Evolutionary conservation across 2,113 vertebrate species (phyloP).

Genomic region (sheep (Ovis aries)): DNA sequence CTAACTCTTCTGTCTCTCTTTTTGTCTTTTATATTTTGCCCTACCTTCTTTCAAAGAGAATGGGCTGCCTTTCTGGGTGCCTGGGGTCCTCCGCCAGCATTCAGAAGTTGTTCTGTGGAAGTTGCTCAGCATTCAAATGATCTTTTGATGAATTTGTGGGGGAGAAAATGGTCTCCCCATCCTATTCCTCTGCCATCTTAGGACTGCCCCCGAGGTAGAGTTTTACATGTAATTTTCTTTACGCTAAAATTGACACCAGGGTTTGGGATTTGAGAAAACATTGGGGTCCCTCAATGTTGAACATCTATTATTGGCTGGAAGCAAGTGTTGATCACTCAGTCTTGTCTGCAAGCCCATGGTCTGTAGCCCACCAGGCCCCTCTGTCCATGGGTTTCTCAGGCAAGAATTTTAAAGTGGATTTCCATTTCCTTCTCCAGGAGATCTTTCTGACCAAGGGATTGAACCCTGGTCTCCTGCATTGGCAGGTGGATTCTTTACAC

Average conservation of each 20-base stretch:
- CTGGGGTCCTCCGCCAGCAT: not conserved
- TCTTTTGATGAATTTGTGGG: not conserved
- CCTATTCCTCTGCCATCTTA: not conserved
- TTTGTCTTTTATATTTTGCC: not conserved
- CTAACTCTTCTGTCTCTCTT: not conserved
- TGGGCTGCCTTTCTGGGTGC: not conserved
- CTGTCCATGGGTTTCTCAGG: not conserved
- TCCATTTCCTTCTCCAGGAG: not conserved
- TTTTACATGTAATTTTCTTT: not conserved
- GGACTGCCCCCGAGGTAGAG: not conserved
- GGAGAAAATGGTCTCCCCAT: not conserved
- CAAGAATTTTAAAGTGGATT: not conserved
- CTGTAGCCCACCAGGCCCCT: not conserved
- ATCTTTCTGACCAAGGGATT: not conserved
- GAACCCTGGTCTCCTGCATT: not conserved
- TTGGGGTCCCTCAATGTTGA: not conserved
- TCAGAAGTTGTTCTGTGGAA: not conserved
- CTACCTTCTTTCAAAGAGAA: not conserved
- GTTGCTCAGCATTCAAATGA: not conserved
- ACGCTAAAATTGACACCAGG: not conserved
- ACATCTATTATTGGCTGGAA: not conserved
- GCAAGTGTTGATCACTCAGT: not conserved
- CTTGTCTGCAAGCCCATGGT: not conserved
- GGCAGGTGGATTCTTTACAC: not conserved
- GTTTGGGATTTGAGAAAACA: not conserved